A percentile compares a stretch with the other conserved stretches of the same genome.
Evolutionary conservation across 2,797 vertebrate species (phyloP).

Genomic region (Salmo trutta): DNA sequence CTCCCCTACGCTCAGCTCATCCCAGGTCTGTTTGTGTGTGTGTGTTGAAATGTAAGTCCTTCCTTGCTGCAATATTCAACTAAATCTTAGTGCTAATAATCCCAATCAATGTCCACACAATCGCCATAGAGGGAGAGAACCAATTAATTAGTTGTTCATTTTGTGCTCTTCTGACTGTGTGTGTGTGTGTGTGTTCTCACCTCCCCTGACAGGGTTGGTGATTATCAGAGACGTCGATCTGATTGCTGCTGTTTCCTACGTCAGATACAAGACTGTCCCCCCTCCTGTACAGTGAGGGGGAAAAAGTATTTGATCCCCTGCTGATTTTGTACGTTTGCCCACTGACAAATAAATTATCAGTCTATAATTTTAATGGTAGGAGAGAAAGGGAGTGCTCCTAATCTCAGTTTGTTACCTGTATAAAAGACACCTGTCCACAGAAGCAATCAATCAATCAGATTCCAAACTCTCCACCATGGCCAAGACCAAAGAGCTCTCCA

Average conservation of each 20-base stretch:
- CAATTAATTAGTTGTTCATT: not conserved
- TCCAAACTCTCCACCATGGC: too few relatives aligned
- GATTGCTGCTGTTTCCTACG: constrained; percentile 94
- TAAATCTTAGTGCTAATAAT: not conserved
- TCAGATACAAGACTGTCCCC: constrained; percentile 95
- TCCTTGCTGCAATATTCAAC: not conserved
- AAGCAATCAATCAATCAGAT: too few relatives aligned
- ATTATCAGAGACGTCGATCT: constrained; percentile 89
- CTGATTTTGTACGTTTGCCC: too few relatives aligned
- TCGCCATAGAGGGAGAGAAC: not conserved
- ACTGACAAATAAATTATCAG: too few relatives aligned
- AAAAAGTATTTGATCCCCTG: too few relatives aligned
- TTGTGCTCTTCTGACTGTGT: constrained; percentile 60
- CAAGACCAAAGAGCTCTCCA: too few relatives aligned
- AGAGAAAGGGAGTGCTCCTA: too few relatives aligned
- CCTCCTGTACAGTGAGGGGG: constrained; percentile 73
- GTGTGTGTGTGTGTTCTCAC: too few relatives aligned
- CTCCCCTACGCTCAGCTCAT: constrained; percentile 93
- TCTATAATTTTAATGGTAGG: too few relatives aligned
- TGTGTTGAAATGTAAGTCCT: constrained; percentile 16
- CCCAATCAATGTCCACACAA: not conserved
- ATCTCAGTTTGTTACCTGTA: too few relatives aligned
- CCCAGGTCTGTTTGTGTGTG: constrained; percentile 79
- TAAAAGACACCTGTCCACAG: too few relatives aligned
- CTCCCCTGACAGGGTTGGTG: constrained; percentile 79